Evolutionary conservation across 35 echinoderm and acorn worm genomes (phyloP).

Genomic region (Ptychodera flava): DNA sequence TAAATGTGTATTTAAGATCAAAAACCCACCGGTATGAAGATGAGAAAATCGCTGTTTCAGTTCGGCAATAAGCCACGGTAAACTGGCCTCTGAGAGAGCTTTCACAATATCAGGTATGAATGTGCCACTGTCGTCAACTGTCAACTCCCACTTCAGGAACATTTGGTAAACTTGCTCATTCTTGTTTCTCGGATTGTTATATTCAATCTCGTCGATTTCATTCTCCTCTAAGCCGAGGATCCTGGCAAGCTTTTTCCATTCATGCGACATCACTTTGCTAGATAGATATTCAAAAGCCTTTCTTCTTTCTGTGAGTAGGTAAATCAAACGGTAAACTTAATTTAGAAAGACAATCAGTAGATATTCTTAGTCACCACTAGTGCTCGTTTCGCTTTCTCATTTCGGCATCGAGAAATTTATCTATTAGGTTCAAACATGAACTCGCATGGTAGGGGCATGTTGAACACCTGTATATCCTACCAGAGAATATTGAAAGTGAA

Average conservation of each 20-base stretch:
- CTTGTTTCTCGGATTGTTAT: neutral
- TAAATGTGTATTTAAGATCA: no score
- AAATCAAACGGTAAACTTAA: no score
- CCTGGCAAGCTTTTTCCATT: neutral
- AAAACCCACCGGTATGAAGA: neutral
- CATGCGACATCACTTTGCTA: neutral
- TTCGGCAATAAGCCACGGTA: neutral
- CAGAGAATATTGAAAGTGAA: no score
- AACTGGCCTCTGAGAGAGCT: neutral
- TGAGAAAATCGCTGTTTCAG: neutral
- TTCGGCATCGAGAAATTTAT: no score
- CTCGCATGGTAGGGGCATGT: no score
- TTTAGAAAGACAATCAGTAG: no score
- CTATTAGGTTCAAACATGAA: no score
- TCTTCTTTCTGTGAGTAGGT: neutral
- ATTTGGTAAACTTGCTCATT: neutral
- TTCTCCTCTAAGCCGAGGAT: neutral
- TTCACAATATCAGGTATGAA: neutral
- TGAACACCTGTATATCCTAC: no score
- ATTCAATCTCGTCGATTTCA: neutral
- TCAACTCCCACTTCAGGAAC: neutral
- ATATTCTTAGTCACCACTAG: no score
- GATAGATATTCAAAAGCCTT: neutral
- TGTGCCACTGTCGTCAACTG: neutral
- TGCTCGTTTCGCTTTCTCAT: no score